Evolutionary conservation across 2,888 invertebrate species (phyloP).

Genomic region (Lasius fuliginosus): DNA sequence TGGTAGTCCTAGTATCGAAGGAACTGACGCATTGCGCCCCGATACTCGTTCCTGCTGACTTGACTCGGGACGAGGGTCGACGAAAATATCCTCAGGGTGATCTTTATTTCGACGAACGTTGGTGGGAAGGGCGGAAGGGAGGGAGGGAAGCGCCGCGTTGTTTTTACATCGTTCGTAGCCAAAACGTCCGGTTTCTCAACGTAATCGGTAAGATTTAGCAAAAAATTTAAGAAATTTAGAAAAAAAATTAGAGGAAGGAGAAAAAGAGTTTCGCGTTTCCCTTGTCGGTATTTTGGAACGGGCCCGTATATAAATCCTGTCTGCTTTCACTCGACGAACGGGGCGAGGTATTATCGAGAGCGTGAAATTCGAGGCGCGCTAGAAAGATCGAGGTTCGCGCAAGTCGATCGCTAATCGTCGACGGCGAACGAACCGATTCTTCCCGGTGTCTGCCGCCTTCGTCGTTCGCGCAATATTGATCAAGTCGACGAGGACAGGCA

Average conservation of each 20-base stretch:
- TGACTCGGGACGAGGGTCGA: constrained; percentile 60
- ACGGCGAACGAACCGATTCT: constrained; percentile 22
- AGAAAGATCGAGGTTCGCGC: constrained; percentile 8
- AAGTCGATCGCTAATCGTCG: constrained; percentile 27
- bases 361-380: constrained; percentile 35
- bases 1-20: constrained; percentile 61
- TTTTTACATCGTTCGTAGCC: background rate
- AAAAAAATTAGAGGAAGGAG: background rate
- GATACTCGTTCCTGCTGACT: constrained; percentile 60
- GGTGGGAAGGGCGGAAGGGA: too few relatives aligned
- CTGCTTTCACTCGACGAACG: constrained; percentile 35
- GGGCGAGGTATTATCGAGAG: constrained; percentile 32
- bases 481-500: constrained; percentile 23
- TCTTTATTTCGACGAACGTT: constrained; percentile 50
- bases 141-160: background rate
- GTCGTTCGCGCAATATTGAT: constrained; percentile 37
- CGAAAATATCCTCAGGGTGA: constrained; percentile 58
- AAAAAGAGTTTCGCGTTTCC: background rate
- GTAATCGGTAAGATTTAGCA: background rate
- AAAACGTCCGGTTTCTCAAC: background rate
- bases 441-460: background rate
- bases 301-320: constrained; percentile 25
- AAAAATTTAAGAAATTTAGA: background rate
- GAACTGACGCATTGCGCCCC: constrained; percentile 60
- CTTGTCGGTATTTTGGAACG: background rate